phyloP scores from a whole-genome alignment of 2,888 invertebrate genomes.

The Metopia argyrocephala region DNA sequence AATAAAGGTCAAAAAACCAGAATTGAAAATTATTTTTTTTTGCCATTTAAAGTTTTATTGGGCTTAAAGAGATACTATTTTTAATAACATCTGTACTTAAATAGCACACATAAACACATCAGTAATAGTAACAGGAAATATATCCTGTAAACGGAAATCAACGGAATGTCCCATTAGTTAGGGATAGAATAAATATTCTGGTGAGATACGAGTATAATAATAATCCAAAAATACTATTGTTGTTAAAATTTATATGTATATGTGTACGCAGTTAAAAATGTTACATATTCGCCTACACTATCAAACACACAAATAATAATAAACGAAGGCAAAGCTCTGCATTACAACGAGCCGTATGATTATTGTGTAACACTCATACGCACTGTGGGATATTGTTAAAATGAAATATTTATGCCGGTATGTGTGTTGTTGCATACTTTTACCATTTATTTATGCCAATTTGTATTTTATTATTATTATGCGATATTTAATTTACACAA shows the following conservation, averaged over 20 bases:
- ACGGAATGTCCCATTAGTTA: not conserved
- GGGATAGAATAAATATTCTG: not conserved
- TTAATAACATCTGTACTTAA: too few relatives aligned
- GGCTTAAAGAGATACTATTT: too few relatives aligned
- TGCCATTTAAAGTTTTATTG: too few relatives aligned
- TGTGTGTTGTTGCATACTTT: not conserved
- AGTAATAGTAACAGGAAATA: too few relatives aligned
- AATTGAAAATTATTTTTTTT: too few relatives aligned
- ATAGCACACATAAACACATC: too few relatives aligned
- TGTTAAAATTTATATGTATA: not conserved
- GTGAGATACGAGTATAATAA: not conserved
- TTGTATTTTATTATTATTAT: not conserved
- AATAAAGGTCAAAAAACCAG: too few relatives aligned
- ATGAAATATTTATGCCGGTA: not conserved
- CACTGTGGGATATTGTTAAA: not conserved
- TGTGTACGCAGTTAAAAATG: not conserved
- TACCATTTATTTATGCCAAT: not conserved
- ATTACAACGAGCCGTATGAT: conserved; percentile 1
- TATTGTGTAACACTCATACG: conserved; percentile 13
- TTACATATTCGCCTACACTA: not conserved
- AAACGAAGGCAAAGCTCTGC: not conserved
- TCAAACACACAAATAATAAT: not conserved
- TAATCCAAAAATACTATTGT: not conserved
- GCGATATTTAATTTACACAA: conserved; percentile 36
- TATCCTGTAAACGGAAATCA: not conserved